These are phyloP conservation scores for Pachymerium ferrugineum DNA, from an alignment of 2,888 invertebrate genomes.

Conservation along the genomic window DNA sequence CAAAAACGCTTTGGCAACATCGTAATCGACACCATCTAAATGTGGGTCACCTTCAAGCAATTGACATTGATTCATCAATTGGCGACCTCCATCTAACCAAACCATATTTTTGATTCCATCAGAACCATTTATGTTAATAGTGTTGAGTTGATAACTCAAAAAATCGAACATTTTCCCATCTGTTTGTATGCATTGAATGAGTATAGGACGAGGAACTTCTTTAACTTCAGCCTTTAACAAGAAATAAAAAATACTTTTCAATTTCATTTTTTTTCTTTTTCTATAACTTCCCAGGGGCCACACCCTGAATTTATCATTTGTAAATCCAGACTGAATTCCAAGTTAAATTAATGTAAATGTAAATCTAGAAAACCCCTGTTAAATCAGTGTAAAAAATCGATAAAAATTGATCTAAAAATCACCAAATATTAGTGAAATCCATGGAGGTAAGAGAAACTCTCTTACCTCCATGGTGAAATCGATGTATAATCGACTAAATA, in stretches of 20 bases:
- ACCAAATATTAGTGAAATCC: no score
- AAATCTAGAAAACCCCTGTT: no score
- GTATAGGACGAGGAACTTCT: slow-evolving; percentile 66
- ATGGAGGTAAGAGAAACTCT: no score
- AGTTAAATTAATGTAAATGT: no score
- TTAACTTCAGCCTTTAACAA: slow-evolving; percentile 44
- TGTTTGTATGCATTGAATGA: slow-evolving; percentile 74
- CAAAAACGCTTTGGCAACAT: slow-evolving; percentile 68
- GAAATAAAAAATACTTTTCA: neutral
- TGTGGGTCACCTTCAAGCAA: slow-evolving; percentile 62
- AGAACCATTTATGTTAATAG: slow-evolving; percentile 57
- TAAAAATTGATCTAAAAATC: no score
- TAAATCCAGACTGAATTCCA: no score
- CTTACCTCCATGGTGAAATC: no score
- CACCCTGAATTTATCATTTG: no score
- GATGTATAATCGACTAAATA: neutral
- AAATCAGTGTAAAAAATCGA: no score
- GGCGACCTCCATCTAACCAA: slow-evolving; percentile 59
- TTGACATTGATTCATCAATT: slow-evolving; percentile 61
- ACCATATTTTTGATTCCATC: slow-evolving; percentile 66
- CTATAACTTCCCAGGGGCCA: no score
- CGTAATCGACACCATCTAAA: slow-evolving; percentile 68
- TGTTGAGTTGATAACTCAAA: slow-evolving; percentile 76
- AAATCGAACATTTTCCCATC: slow-evolving; percentile 73
- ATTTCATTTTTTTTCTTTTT: neutral